phyloP scores from a whole-genome alignment of 2,888 invertebrate species.

The Andrena flavipes region DNA sequence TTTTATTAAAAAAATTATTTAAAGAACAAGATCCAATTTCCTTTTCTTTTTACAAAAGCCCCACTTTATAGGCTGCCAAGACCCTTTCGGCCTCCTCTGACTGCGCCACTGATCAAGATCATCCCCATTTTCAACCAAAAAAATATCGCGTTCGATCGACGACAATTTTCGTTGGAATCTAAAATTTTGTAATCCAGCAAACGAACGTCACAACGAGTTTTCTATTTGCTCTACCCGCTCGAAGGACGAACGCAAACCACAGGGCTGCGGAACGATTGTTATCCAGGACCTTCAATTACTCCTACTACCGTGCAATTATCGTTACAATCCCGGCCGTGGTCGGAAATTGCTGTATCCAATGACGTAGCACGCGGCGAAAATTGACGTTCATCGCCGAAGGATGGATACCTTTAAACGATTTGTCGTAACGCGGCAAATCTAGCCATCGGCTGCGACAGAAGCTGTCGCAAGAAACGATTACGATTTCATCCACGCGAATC shows the following conservation, averaged over 20 bases:
- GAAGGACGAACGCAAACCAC: constrained; percentile 5
- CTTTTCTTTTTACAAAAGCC: too few species aligned
- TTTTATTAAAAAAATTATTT: too few species aligned
- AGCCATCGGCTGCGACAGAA: not conserved
- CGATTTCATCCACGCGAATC: constrained; percentile 7
- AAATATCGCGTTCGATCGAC: not conserved
- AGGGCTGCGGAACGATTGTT: not conserved
- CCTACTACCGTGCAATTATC: constrained; percentile 34
- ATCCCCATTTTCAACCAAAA: not conserved
- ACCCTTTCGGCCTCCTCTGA: not conserved
- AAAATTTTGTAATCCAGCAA: not conserved
- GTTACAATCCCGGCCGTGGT: constrained; percentile 9
- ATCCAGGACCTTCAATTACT: constrained; percentile 26
- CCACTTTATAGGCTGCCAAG: too few species aligned
- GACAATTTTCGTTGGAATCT: not conserved
- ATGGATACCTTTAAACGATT: not conserved
- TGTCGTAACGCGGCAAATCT: not conserved
- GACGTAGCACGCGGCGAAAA: not conserved
- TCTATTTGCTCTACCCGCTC: not conserved
- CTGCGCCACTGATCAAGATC: not conserved
- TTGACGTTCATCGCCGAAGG: constrained; percentile 9
- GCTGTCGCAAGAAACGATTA: not conserved
- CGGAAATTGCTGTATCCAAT: constrained; percentile 32
- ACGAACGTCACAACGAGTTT: not conserved
- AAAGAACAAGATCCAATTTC: too few species aligned